Evolutionary conservation across 2,888 invertebrate species (phyloP).

Genomic region (Cremastinae sp.): DNA sequence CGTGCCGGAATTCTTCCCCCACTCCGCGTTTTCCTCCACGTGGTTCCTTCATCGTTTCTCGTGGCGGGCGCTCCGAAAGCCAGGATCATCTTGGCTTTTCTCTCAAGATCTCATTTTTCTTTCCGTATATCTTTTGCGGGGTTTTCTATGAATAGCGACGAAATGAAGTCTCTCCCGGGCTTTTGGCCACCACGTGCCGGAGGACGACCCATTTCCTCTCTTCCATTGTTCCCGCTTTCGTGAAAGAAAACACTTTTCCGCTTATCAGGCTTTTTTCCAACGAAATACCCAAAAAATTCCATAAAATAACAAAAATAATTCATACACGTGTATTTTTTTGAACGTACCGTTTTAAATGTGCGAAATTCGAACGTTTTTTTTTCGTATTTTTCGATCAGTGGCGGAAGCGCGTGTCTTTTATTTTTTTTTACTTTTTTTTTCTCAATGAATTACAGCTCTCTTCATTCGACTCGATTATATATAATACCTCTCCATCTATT

Average conservation of each 20-base stretch:
- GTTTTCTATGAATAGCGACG: constrained; percentile 38
- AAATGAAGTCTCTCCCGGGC: neutral
- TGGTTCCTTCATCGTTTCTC: constrained; percentile 40
- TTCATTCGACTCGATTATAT: constrained; percentile 69
- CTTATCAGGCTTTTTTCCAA: neutral
- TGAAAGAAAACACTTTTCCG: neutral
- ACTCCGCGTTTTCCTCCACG: constrained; percentile 12
- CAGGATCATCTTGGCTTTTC: constrained; percentile 33
- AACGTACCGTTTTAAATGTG: too few relatives aligned
- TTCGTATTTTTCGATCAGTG: too few relatives aligned
- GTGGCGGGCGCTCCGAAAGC: constrained; percentile 24
- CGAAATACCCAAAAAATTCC: neutral
- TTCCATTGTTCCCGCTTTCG: neutral
- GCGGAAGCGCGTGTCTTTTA: too few relatives aligned
- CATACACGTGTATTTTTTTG: too few relatives aligned
- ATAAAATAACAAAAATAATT: too few relatives aligned
- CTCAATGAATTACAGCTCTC: constrained; percentile 71
- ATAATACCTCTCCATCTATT: constrained; percentile 41
- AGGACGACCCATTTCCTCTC: neutral
- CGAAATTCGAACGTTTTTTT: too few relatives aligned
- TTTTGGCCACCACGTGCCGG: neutral
- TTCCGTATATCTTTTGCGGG: constrained; percentile 35
- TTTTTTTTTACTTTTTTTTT: constrained; percentile 2
- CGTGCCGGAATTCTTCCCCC: constrained; percentile 68
- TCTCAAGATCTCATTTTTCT: constrained; percentile 21